Conservation (phyloP, 2,888 invertebrate species). For the Eupithecia subfuscata region DNA sequence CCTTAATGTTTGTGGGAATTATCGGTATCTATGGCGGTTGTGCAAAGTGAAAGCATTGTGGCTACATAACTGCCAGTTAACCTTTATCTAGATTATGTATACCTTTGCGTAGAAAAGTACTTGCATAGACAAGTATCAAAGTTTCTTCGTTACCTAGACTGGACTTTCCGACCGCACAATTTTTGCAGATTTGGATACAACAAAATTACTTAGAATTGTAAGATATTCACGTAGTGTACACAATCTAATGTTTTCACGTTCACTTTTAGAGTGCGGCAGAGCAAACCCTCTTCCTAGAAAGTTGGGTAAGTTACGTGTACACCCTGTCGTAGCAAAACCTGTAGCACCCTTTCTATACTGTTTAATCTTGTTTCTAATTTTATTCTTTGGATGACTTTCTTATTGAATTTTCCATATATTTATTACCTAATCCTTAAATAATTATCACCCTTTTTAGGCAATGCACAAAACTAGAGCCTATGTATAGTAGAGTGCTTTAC, state of each 20-base stretch:
- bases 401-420: background rate
- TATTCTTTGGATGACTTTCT: slow-evolving; percentile 5
- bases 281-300: slow-evolving; percentile 81
- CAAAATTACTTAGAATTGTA: background rate
- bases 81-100: background rate
- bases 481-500: background rate
- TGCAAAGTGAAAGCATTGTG: slow-evolving; percentile 1
- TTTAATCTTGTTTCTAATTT: background rate
- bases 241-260: slow-evolving; percentile 53
- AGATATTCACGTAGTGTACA: slow-evolving; percentile 27
- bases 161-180: background rate
- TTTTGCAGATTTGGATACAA: background rate
- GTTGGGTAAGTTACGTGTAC: slow-evolving; percentile 68
- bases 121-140: background rate
- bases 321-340: slow-evolving; percentile 14
- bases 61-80: background rate
- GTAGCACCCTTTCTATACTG: slow-evolving; percentile 22
- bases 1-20: background rate
- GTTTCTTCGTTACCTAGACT: background rate
- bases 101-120: background rate
- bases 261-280: slow-evolving; percentile 81
- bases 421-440: slow-evolving; percentile 1
- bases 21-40: background rate
- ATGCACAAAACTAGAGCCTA: background rate
- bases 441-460: background rate